Evolutionary conservation across 2,888 invertebrate species (phyloP).

Genomic region (Athalia circularis): DNA sequence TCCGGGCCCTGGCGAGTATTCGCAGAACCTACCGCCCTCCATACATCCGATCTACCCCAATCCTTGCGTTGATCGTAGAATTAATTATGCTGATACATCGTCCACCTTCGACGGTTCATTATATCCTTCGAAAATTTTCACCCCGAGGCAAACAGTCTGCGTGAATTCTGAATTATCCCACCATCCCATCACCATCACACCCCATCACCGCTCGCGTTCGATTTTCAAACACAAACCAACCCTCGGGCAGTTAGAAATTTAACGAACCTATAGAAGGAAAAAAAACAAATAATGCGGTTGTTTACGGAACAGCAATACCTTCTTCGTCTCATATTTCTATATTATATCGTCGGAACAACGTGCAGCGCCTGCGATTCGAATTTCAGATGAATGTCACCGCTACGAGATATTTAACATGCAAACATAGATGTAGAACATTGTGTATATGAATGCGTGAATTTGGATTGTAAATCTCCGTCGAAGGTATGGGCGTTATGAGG

Average conservation of each 20-base stretch:
- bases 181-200: neutral
- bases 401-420: neutral
- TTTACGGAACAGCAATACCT: too few species aligned
- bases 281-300: too few species aligned
- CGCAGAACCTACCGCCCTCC: neutral
- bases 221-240: neutral
- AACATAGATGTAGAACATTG: neutral
- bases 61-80: neutral
- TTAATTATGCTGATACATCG: constrained; percentile 34
- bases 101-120: constrained; percentile 15
- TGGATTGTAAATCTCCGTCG: neutral
- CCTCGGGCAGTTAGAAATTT: neutral
- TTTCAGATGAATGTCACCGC: neutral
- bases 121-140: neutral
- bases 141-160: constrained; percentile 4
- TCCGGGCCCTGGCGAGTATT: constrained; percentile 9
- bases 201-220: neutral
- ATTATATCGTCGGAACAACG: too few species aligned
- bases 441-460: neutral
- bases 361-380: neutral
- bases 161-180: constrained; percentile 1
- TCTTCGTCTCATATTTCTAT: too few species aligned
- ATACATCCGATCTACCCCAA: neutral
- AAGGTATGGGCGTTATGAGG: neutral
- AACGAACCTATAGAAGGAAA: neutral